These are phyloP conservation scores for Parascotia fuliginaria DNA, from an alignment of 2,888 invertebrate genomes.

Conservation along the genomic window DNA sequence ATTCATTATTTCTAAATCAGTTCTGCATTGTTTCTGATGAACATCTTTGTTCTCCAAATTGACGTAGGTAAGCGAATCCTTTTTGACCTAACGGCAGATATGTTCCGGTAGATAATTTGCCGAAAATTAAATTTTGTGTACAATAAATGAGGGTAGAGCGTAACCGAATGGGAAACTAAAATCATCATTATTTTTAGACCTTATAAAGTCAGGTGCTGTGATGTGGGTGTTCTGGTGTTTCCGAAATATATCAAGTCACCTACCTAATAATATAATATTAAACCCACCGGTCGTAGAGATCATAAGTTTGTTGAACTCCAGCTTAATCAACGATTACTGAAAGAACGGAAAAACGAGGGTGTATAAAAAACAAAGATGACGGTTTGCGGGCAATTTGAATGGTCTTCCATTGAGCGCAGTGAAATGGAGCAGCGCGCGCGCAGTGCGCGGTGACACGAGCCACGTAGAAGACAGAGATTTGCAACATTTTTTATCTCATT, in stretches of 20 bases:
- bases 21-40: constrained; percentile 79
- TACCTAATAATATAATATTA: constrained; percentile 53
- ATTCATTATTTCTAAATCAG: constrained; percentile 71
- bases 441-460: constrained; percentile 73
- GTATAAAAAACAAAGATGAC: constrained; percentile 66
- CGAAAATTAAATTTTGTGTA: constrained; percentile 70
- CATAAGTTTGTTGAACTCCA: constrained; percentile 63
- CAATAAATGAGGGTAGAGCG: constrained; percentile 59
- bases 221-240: constrained; percentile 47
- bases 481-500: constrained; percentile 53
- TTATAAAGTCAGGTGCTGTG: constrained; percentile 39
- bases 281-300: constrained; percentile 47
- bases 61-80: constrained; percentile 64
- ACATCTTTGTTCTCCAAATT: constrained; percentile 81
- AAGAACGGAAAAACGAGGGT: constrained; percentile 60
- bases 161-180: constrained; percentile 62
- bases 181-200: constrained; percentile 58
- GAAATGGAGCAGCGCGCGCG: constrained; percentile 69
- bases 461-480: constrained; percentile 50
- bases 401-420: constrained; percentile 65
- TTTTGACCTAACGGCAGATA: constrained; percentile 53
- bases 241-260: constrained; percentile 40
- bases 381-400: constrained; percentile 68
- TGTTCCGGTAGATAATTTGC: constrained; percentile 65
- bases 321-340: constrained; percentile 64